Percentiles rank a stretch among this genome's conserved stretches.
phyloP scores from a whole-genome alignment of 1,140 invertebrate species.

The Drosophila albomicans region DNA sequence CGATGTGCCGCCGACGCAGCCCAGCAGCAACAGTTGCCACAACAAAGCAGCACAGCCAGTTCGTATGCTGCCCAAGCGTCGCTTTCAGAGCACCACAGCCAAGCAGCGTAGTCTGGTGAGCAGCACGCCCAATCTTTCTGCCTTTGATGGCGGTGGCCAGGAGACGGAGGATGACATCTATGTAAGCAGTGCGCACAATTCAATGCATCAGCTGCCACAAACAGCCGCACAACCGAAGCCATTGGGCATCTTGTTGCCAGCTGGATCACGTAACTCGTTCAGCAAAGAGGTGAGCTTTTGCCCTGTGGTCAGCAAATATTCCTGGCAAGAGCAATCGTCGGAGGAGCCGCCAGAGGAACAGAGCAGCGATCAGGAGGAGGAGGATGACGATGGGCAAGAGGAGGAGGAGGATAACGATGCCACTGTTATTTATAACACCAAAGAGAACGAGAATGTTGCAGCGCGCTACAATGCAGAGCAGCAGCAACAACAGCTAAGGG shows the following conservation, averaged over 20 bases:
- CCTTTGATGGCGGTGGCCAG: conserved; percentile 79
- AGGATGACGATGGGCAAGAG: conserved; percentile 27
- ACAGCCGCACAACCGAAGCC: conserved; percentile 83
- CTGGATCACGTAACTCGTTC: conserved; percentile 85
- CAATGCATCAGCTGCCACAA: conserved; percentile 86
- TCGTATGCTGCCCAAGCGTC: conserved; percentile 64
- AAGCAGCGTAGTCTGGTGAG: conserved; percentile 86
- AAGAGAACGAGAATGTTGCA: conserved; percentile 77
- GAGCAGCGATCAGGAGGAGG: conserved; percentile 38
- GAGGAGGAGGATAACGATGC: conserved; percentile 72
- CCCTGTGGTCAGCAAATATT: conserved; percentile 90
- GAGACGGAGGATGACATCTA: conserved; percentile 81
- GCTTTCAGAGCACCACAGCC: conserved; percentile 72
- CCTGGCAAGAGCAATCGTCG: conserved; percentile 87
- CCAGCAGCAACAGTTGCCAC: neutral
- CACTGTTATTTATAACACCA: conserved; percentile 76
- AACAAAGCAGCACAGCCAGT: neutral
- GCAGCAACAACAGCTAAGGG: conserved; percentile 34
- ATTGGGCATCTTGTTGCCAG: conserved; percentile 86
- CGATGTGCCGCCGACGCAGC: neutral
- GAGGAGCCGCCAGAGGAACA: conserved; percentile 69
- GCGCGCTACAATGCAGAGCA: conserved; percentile 54
- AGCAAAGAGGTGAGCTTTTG: conserved; percentile 88
- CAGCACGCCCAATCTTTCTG: conserved; percentile 88
- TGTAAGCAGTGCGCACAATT: conserved; percentile 82